These are phyloP conservation scores for Hippoglossus hippoglossus DNA, from an alignment of 2,797 vertebrate species.

Conservation along the genomic window DNA sequence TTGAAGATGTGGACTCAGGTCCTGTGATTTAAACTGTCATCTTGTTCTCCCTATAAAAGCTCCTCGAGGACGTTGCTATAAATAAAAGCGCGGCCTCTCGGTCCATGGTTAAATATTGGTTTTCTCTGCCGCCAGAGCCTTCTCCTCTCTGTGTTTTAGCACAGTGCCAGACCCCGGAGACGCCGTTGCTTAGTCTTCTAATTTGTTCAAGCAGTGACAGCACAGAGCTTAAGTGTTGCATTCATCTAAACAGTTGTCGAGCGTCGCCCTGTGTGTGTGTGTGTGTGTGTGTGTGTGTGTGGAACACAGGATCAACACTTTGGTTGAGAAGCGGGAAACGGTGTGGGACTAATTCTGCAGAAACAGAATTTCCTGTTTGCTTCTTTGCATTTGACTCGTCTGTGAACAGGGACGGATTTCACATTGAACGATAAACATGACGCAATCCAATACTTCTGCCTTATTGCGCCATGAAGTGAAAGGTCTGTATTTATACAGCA, in stretches of 20 bases:
- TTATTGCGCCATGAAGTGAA: no score
- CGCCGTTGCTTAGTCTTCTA: constrained; percentile 5
- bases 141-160: constrained; percentile 56
- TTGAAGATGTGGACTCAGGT: constrained; percentile 1
- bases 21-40: constrained; percentile 2
- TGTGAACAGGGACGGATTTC: no score
- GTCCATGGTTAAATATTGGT: constrained; percentile 55
- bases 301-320: not conserved
- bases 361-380: no score
- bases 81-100: constrained; percentile 34
- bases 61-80: constrained; percentile 36
- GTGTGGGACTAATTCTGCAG: no score
- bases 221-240: not conserved
- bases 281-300: constrained; percentile 11
- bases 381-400: no score
- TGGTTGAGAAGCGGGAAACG: not conserved
- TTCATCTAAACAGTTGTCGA: constrained; percentile 4
- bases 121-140: constrained; percentile 41
- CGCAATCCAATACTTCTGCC: no score
- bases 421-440: not conserved
- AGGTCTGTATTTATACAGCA: no score
- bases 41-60: constrained; percentile 26
- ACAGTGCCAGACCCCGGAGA: constrained; percentile 13
- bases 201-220: constrained; percentile 15
- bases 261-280: constrained; percentile 7